Evolutionary conservation across 1,140 invertebrate genomes (phyloP).

Genomic region (Sycophaga agraensis): DNA sequence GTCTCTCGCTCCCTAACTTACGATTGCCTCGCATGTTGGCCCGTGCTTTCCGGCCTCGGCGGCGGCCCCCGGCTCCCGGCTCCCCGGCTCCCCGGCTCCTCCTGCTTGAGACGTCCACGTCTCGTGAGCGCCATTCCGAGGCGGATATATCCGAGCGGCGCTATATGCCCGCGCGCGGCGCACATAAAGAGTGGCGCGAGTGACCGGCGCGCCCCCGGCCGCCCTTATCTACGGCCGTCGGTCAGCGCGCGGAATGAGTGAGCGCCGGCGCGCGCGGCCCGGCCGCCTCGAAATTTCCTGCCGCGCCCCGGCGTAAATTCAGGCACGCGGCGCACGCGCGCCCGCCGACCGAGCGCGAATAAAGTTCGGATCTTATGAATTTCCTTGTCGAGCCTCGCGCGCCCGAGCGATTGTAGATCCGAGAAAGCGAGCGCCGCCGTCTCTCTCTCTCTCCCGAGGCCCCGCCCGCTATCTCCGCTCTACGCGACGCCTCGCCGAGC

Average conservation of each 20-base stretch:
- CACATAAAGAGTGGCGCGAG: constrained; percentile 21
- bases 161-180: constrained; percentile 1
- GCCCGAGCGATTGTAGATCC: constrained; percentile 24
- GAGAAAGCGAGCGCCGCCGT: background rate
- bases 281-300: constrained; percentile 12
- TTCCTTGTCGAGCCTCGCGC: constrained; percentile 21
- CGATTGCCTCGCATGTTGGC: background rate
- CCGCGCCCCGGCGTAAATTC: constrained; percentile 17
- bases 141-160: constrained; percentile 26
- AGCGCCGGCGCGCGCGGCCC: background rate
- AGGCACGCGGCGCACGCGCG: background rate
- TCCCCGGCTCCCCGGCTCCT: constrained; percentile 5
- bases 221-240: constrained; percentile 24
- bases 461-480: background rate
- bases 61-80: no score
- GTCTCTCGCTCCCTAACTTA: background rate
- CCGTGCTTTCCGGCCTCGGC: no score
- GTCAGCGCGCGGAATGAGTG: constrained; percentile 17
- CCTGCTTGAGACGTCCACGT: constrained; percentile 57
- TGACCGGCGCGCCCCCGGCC: constrained; percentile 8
- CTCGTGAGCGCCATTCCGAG: constrained; percentile 32
- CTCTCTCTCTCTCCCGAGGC: background rate
- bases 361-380: constrained; percentile 32
- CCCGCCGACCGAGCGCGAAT: constrained; percentile 28
- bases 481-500: no score